These are phyloP conservation scores for Drosophila kikkawai DNA, from an alignment of 1,140 invertebrate species.

Conservation along the genomic window DNA sequence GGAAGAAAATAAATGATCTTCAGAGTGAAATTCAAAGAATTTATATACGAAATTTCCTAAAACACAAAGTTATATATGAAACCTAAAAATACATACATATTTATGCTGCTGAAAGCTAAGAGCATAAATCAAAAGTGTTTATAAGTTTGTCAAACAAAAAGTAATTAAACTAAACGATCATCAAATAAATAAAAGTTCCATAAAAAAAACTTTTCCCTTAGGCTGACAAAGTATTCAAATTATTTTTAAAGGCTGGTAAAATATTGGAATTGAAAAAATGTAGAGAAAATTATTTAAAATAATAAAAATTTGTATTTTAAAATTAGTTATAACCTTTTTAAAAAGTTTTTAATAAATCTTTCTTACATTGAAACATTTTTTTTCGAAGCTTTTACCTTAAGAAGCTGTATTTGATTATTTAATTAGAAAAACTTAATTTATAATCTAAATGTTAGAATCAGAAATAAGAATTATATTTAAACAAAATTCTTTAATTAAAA, in stretches of 20 bases:
- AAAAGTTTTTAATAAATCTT: not conserved
- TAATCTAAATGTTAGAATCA: not conserved
- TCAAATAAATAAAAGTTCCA: not conserved
- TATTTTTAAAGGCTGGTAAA: not conserved
- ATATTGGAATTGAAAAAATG: not conserved
- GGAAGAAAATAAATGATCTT: conserved; percentile 10
- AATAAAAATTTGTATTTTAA: too few species aligned
- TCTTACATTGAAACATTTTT: not conserved
- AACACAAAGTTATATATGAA: not conserved
- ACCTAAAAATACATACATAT: not conserved
- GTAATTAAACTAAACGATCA: conserved; percentile 7
- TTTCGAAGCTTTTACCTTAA: not conserved
- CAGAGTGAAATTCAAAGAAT: conserved; percentile 38
- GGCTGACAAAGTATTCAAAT: not conserved
- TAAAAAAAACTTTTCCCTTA: not conserved
- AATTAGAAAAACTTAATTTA: not conserved
- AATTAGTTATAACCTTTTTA: not conserved
- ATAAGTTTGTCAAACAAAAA: conserved; percentile 21
- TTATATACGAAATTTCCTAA: not conserved
- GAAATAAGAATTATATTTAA: too few species aligned
- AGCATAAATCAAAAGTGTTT: conserved; percentile 24
- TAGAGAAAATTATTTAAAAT: not conserved
- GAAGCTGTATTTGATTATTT: not conserved
- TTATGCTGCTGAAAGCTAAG: not conserved
- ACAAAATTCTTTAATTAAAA: not conserved